Evolutionary conservation across 2,113 vertebrate species (phyloP), one percentile per base, ranked within the genome.

Genomic region (Perognathus longimembris): DNA sequence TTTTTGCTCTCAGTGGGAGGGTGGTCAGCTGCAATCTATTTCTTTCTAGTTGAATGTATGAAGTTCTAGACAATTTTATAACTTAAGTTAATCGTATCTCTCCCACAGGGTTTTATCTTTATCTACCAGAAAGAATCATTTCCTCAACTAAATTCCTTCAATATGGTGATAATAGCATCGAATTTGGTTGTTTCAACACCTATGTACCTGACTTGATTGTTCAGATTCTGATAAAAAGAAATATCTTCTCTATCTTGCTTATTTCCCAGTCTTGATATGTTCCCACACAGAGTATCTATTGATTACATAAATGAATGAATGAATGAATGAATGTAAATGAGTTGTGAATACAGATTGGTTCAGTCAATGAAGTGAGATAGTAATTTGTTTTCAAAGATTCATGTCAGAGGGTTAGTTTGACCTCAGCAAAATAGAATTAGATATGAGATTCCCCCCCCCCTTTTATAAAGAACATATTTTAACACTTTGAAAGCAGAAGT

Each of bases 11-110:
- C 75, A 88, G 78, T 74, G 24, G 63, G 57, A 90, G 50, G 42
- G 22, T 82, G 75, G 59, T 93, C 64, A 78, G 40, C 74, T 81
- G 93, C 22, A 88, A 70, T 30, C 66, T 69, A n/a, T 59, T 59
- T 92, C 61, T 88, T 93, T 18, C 8, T 63, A 70, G 50, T 22
- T 85, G 14, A n/a, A 69, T 90, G 28, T 77, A 64, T 30, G 22
- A 90, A 79, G 17, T 86, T 66, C 26, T 71, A 74, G 34, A 79
- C 89, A 77, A 57, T 88, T 95, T 94, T 86, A 61, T 82, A 90
- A 73, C 38, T 7, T 71, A 30, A 70, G 26, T 42, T 67, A 87
- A 89, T 85, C 26, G n/a, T 57, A 73, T 87, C 21, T 89, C 8
- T 30, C 89, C 21, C 34, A 67, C 26, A 38, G 74, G 90, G 73